Conservation (phyloP, 35 echinoderm and acorn worm genomes). For the Heliocidaris erythrogramma region DNA sequence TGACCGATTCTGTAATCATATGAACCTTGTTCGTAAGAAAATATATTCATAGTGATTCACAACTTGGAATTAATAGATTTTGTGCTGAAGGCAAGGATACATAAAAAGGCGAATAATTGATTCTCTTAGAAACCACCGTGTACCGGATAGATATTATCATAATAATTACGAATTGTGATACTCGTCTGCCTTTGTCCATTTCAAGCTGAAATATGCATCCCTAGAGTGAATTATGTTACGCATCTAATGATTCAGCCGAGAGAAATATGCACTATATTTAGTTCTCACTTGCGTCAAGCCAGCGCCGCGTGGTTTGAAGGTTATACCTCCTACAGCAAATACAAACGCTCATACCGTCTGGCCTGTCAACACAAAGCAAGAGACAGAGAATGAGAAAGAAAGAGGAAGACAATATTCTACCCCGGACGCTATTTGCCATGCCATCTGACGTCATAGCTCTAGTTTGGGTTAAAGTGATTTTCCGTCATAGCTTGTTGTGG, state of each 20-base stretch:
- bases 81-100: too few species aligned
- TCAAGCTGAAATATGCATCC: neutral
- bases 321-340: conserved; percentile 10
- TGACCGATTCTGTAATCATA: too few species aligned
- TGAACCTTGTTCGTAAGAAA: too few species aligned
- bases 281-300: neutral
- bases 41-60: neutral
- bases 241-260: neutral
- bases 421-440: neutral
- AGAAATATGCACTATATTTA: neutral
- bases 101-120: neutral
- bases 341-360: neutral
- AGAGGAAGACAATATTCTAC: neutral
- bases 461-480: conserved; percentile 11
- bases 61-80: neutral
- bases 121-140: neutral
- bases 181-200: neutral
- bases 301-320: neutral
- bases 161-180: neutral
- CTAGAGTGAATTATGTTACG: conserved; percentile 2
- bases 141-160: neutral
- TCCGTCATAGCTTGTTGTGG: neutral
- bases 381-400: neutral
- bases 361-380: neutral
- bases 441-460: neutral